Percentiles rank a stretch among this genome's conserved stretches.
Evolutionary conservation across 2,797 vertebrate species (phyloP).

Genomic region (Salmo trutta): DNA sequence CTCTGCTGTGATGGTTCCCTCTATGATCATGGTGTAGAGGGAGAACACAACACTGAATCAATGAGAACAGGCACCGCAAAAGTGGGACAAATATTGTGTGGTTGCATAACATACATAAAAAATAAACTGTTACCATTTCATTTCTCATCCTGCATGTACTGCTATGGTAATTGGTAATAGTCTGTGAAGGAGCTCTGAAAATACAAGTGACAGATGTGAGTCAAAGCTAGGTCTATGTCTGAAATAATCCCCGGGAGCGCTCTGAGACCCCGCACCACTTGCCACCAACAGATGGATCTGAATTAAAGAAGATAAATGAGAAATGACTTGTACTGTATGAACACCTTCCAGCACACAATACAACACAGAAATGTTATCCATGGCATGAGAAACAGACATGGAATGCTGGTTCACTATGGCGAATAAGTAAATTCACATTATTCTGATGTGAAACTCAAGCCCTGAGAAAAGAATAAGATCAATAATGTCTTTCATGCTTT

Average conservation of each 20-base stretch:
- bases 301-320: slow-evolving; percentile 45
- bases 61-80: background rate
- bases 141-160: background rate
- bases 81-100: background rate
- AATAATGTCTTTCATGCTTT: slow-evolving; percentile 14
- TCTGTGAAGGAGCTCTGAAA: background rate
- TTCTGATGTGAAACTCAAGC: slow-evolving; percentile 10
- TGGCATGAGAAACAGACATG: slow-evolving; percentile 15
- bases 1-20: background rate
- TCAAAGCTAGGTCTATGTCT: slow-evolving; percentile 33
- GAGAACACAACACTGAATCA: background rate
- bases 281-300: slow-evolving; percentile 38
- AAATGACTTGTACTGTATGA: slow-evolving; percentile 23
- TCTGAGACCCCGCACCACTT: slow-evolving; percentile 30
- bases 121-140: background rate
- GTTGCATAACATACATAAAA: background rate
- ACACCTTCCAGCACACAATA: slow-evolving; percentile 22
- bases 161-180: background rate
- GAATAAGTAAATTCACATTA: slow-evolving; percentile 23
- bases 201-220: slow-evolving; percentile 10
- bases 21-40: background rate
- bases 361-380: slow-evolving; percentile 24
- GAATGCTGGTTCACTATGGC: slow-evolving; percentile 39
- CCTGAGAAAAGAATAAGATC: slow-evolving; percentile 5
- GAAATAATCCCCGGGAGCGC: slow-evolving; percentile 44